Base-by-base conservation (phyloP, 2,888 invertebrate species). In the Philhelius pedissequus region DNA sequence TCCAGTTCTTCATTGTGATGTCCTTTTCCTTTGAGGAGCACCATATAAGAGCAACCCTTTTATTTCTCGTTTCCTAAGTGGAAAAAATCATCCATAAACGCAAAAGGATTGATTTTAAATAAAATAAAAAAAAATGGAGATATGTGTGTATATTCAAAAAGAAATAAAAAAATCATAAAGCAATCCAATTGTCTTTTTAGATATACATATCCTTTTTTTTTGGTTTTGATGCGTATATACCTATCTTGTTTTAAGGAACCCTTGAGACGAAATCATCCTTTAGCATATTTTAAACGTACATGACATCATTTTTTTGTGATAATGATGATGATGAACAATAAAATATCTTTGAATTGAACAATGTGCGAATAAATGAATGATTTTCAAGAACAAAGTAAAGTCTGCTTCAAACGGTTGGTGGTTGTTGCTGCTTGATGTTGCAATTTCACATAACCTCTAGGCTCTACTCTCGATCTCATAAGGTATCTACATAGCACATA, bases 331-430 rank as follows among this genome's bases (percentile, higher is more conserved):
- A 70, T 62, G 43, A 62, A 43, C 43, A 62, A 62, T 62, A 75
- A 75, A 84, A 56, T 75, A 79, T 66, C 83, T 58, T 74, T 68
- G 64, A 69, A 75, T 74, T 68, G 64, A 69, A 75, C 83, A 84
- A 79, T 81, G 54, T 66, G 70, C 27, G 56, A 70, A 70, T 58
- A 48, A 58, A 62, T 76, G 76, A 76, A 71, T 70, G 75, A 58
- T 40, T 79, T 62, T 84, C 48, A 68, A 68, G 75, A 79, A 75
- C 83, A 84, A 84, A 60, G 79, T 75, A 84, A 79, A 79, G 74
- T 79, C 79, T 79, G 13, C n/a, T 43, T 58, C 68, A 25, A 64
- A 50, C 52, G 45, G 4, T 58, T 54, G 8, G 4, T 58, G 30
- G 8, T 54, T 54, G 30, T 30, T 52, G 48, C 64, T 77, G 64